Conservation (phyloP, 2,888 invertebrate genomes). For the Aricia artaxerxes region DNA sequence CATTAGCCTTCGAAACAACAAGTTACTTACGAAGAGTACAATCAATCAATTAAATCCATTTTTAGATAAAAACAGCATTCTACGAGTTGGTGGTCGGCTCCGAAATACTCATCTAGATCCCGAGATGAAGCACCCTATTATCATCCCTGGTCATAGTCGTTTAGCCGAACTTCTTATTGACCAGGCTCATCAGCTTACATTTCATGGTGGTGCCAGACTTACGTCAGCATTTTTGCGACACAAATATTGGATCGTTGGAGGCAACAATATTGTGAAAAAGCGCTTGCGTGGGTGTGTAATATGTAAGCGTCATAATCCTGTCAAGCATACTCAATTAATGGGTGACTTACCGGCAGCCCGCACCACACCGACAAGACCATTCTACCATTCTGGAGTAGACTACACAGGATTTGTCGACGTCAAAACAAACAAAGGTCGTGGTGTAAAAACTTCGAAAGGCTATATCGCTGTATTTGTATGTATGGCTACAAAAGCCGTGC, state of each 20-base stretch:
- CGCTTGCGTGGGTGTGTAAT: conserved; percentile 22
- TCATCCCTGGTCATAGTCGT: background rate
- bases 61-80: too few relatives aligned
- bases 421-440: conserved; percentile 31
- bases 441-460: background rate
- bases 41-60: too few relatives aligned
- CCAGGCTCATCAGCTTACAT: background rate
- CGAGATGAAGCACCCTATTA: too few relatives aligned
- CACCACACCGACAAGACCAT: conserved; percentile 31
- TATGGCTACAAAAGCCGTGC: too few relatives aligned
- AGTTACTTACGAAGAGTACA: too few relatives aligned
- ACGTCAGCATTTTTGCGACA: conserved; percentile 5
- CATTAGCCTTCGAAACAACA: too few relatives aligned
- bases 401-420: conserved; percentile 35
- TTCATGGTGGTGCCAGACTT: background rate
- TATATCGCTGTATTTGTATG: too few relatives aligned
- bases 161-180: background rate
- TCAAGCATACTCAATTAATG: too few relatives aligned
- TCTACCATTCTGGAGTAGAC: conserved; percentile 40
- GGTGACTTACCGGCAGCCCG: too few relatives aligned
- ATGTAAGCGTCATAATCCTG: conserved; percentile 6
- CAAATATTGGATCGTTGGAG: conserved; percentile 25
- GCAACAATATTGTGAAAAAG: conserved; percentile 22
- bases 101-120: too few relatives aligned
- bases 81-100: too few relatives aligned